Base-by-base conservation (phyloP, 2,888 invertebrate genomes). In the Muschampia plurimacula region DNA sequence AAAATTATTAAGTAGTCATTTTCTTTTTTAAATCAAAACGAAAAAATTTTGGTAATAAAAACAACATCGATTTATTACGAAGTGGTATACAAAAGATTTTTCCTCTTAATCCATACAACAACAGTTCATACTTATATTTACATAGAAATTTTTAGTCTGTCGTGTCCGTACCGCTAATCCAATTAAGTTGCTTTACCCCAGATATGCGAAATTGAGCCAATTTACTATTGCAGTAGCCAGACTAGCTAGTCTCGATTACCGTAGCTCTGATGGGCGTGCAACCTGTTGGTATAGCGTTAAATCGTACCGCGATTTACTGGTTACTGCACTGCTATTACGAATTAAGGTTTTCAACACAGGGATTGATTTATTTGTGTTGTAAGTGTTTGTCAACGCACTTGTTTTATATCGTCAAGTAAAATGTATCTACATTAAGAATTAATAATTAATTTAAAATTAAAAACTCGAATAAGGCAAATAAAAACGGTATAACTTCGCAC, bases 171-270 rank as follows among this genome's bases (percentile, higher is more conserved):
- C 72, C 72, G 72, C 55, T 72, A 73, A 71, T 71, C 70, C 74
- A 70, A 68, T 65, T 71, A 65, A 71, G 67, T 60, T 44, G 65
- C 63, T 71, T 71, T 74, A 71, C 65, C 71, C 71, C 15, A 71
- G 74, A 65, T 74, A 71, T 55, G 63, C 22, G 63, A 67, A 74
- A 74, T 67, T 67, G 74, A 74, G 67, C 67, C 67, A 70, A 67
- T 67, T 74, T 71, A 63, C 59, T 67, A 72, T 72, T 67, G 72
- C 67, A 72, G 71, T 59, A 36, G 66, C 60, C 46, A 41, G 44
- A 15, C 44, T 72, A 36, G 66, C 60, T 46, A 28, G 44, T 36
- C 44, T 72, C 70, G 44, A 71, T 71, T 72, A 67, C 62, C 71
- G 60, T 49, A 63, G 71, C 62, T 46, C 44, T 36, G 62, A 67